Base-by-base conservation (phyloP, 2,797 vertebrate species). In the Gymnoscopelus braueri region DNA sequence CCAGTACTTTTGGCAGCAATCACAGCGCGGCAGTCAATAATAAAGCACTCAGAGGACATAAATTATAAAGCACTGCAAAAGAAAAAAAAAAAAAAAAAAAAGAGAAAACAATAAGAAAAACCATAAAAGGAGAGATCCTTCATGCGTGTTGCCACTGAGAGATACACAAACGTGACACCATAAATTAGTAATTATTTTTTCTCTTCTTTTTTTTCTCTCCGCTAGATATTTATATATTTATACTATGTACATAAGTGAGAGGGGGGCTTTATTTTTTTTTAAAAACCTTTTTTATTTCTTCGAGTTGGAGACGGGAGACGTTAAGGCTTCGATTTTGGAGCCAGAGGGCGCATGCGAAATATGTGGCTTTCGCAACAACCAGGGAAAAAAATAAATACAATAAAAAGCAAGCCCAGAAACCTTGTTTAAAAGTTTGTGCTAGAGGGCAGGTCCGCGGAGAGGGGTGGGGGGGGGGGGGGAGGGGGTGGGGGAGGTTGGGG, bases 191-290 rank as follows among this genome's bases (percentile, higher is more conserved):
- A 89, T 91, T 90, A 29, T 86, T 89, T 84, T 50, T 88, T 82
- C 74, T 44, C 1, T 44, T 3, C 0, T 6, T 8, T 39, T 39
- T 44, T 15, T 55, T 19, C 52, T 65, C 13, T 87, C 86, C 84
- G 84, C 89, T 91, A 90, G 89, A 91, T 93, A 91, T 92, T 92
- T 93, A 93, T 93, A 92, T 93, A 93, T 93, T 91, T 93, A 93
- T 92, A 93, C 74, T 92, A 91, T 93, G 76, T 93, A 92, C 91
- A 93, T 75, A 44, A 44, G 39, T 44, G 61, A 67, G 75, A 76
- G 84, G 58, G 23, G 62, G 60, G 69, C 39, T 23, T 15, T 72
- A 1, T 60, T 67, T 69, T 23, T 51, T 65, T 62, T 81, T 44
- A 9, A 9, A 44, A 44, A 9, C 6, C 1, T 44, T 8, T 44